These are phyloP conservation scores for Ecliptopera silaceata DNA, from an alignment of 2,888 invertebrate species.

Conservation along the genomic window DNA sequence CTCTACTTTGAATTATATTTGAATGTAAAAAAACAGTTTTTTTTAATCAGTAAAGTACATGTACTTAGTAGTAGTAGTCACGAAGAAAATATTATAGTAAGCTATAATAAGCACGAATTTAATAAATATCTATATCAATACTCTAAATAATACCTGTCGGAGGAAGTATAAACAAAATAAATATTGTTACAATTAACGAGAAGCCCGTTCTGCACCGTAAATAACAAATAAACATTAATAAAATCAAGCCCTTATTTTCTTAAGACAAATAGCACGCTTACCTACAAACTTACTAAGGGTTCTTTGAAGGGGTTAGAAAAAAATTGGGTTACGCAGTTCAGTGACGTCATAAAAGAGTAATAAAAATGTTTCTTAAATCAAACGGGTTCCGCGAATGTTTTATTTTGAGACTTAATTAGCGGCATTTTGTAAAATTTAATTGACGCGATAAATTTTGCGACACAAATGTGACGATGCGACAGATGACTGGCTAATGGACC, in stretches of 20 bases:
- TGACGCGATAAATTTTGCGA: slow-evolving; percentile 36
- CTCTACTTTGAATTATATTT: not conserved
- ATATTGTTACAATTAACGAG: not conserved
- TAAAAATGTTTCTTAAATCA: slow-evolving; percentile 20
- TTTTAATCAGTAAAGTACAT: no score
- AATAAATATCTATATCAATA: no score
- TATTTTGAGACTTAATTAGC: slow-evolving; percentile 33
- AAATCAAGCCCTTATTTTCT: slow-evolving; percentile 19
- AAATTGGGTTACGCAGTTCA: slow-evolving; percentile 20
- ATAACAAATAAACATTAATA: slow-evolving; percentile 19
- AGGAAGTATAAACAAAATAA: not conserved
- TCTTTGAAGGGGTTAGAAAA: slow-evolving; percentile 16
- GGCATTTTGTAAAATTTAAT: slow-evolving; percentile 36
- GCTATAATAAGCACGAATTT: no score
- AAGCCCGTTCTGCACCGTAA: slow-evolving; percentile 18
- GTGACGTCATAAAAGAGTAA: slow-evolving; percentile 18
- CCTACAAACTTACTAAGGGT: slow-evolving; percentile 12
- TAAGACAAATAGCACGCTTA: slow-evolving; percentile 24
- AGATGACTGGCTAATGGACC: slow-evolving; percentile 30
- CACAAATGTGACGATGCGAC: slow-evolving; percentile 26
- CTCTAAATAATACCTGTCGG: no score
- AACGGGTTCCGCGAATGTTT: slow-evolving; percentile 23
- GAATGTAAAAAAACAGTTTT: no score
- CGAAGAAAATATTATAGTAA: no score
- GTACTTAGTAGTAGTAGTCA: no score